Percentiles rank a stretch among this genome's conserved stretches.
Conservation (phyloP, 1,140 invertebrate genomes). For the Campodea augens region DNA sequence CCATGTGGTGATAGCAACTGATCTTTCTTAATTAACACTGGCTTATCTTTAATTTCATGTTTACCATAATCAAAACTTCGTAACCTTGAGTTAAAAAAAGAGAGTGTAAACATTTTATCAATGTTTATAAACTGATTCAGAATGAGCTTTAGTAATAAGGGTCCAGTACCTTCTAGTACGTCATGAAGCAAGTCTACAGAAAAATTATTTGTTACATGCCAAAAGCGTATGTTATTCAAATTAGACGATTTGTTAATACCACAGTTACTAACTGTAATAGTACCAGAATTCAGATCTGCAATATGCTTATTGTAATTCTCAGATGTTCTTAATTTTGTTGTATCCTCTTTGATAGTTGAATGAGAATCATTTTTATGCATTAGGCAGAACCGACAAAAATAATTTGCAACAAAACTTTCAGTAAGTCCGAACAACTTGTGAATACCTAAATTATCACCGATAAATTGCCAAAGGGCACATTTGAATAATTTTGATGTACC, state of each 20-base stretch:
- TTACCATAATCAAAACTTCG: background rate
- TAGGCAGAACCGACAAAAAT: background rate
- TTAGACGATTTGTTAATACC: conserved; percentile 1
- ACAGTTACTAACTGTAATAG: too few species aligned
- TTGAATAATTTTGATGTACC: background rate
- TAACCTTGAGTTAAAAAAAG: background rate
- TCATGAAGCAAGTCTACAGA: conserved; percentile 2
- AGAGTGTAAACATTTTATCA: background rate
- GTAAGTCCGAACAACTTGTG: background rate
- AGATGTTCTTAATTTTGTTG: too few species aligned
- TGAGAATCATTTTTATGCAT: background rate
- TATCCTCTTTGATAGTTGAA: too few species aligned
- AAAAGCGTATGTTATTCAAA: background rate
- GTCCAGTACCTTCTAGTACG: background rate
- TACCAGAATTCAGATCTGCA: too few species aligned
- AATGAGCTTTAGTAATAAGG: background rate
- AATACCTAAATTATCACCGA: background rate
- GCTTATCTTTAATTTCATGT: background rate
- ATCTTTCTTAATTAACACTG: background rate
- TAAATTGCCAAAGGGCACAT: background rate
- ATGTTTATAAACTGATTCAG: background rate
- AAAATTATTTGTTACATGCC: conserved; percentile 3
- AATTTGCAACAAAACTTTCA: background rate
- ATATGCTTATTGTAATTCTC: too few species aligned
- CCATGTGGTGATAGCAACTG: background rate